A percentile compares a stretch with the other conserved stretches of the same genome.
Conservation (phyloP, 1,140 invertebrate species). For the Papilio glaucus region DNA sequence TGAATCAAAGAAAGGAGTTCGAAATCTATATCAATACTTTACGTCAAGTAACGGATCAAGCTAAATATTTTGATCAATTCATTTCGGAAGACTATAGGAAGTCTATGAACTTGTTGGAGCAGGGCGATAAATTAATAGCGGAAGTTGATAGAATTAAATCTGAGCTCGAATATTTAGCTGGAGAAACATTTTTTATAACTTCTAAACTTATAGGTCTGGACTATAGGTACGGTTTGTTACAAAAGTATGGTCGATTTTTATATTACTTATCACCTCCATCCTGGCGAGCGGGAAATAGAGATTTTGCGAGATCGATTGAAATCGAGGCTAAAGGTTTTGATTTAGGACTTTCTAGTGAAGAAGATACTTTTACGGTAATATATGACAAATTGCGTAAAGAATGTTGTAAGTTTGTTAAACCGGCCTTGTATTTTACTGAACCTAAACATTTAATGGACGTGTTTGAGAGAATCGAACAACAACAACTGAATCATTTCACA, state of each 20-base stretch:
- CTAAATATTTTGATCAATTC: conserved; percentile 84
- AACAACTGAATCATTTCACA: conserved; percentile 72
- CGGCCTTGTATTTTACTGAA: conserved; percentile 84
- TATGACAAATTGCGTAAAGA: conserved; percentile 82
- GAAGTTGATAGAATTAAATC: conserved; percentile 70
- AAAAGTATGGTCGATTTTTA: conserved; percentile 87
- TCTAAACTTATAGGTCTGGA: conserved; percentile 84
- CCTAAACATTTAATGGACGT: conserved; percentile 83
- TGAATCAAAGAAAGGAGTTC: conserved; percentile 82
- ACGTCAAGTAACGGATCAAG: conserved; percentile 77
- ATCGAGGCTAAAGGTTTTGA: conserved; percentile 76
- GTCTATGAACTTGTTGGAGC: conserved; percentile 81
- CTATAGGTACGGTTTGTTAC: conserved; percentile 85
- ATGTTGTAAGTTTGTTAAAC: conserved; percentile 66
- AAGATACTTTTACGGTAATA: conserved; percentile 76
- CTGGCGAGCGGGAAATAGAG: conserved; percentile 80
- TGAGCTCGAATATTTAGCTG: conserved; percentile 75
- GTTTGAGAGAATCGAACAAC: conserved; percentile 85
- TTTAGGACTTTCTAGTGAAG: conserved; percentile 60
- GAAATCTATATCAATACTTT: conserved; percentile 75
- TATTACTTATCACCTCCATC: conserved; percentile 85
- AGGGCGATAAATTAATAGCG: conserved; percentile 76
- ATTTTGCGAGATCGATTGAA: conserved; percentile 72
- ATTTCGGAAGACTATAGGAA: conserved; percentile 84
- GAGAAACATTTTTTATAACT: conserved; percentile 75